phyloP scores from a whole-genome alignment of 2,888 invertebrate species.

The Rotaria magnacalcarata region DNA sequence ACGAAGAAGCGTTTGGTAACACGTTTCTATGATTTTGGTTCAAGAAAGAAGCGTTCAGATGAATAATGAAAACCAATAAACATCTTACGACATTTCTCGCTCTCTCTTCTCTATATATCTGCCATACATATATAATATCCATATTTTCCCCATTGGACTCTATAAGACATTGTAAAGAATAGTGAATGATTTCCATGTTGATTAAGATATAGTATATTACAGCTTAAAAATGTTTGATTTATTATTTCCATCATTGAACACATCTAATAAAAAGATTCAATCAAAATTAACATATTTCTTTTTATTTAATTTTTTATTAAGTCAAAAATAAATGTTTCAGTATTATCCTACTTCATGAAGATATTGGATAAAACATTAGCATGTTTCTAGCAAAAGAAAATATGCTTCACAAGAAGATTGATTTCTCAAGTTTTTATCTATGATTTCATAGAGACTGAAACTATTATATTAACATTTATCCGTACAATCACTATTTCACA shows the following conservation, averaged over 20 bases:
- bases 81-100: background rate
- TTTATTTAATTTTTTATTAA: background rate
- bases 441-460: too few relatives aligned
- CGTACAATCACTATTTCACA: too few relatives aligned
- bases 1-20: background rate
- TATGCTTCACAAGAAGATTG: too few relatives aligned
- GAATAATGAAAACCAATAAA: background rate
- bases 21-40: constrained; percentile 17
- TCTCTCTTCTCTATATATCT: background rate
- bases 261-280: background rate
- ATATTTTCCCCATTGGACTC: background rate
- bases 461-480: too few relatives aligned
- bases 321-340: too few relatives aligned
- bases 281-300: background rate
- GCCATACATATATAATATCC: background rate
- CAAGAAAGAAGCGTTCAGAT: constrained; percentile 10
- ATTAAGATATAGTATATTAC: background rate
- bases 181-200: background rate
- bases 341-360: too few relatives aligned
- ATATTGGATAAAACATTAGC: too few relatives aligned
- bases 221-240: background rate
- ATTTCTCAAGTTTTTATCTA: too few relatives aligned
- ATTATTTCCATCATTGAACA: background rate
- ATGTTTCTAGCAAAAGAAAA: too few relatives aligned
- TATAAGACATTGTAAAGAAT: background rate